These are phyloP conservation scores for Drosophila macrospina DNA, from an alignment of 2,888 invertebrate species.

Conservation along the genomic window DNA sequence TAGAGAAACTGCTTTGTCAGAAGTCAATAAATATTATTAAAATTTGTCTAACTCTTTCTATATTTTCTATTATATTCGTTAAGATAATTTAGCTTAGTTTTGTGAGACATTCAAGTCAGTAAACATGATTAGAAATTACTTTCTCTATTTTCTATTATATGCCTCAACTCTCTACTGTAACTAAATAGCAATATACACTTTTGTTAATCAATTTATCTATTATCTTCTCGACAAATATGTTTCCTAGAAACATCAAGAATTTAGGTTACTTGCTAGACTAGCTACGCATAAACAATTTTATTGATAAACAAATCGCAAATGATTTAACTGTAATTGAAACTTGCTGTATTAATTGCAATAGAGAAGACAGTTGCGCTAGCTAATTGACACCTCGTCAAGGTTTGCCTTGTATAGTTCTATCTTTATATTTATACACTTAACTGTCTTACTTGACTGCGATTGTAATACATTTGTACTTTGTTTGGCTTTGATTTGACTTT, in stretches of 20 bases:
- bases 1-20: no score
- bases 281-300: not conserved
- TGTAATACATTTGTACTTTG: not conserved
- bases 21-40: no score
- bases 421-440: not conserved
- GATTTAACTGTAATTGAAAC: not conserved
- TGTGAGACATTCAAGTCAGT: no score
- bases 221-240: not conserved
- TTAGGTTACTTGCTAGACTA: not conserved
- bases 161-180: not conserved
- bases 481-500: conserved; percentile 17
- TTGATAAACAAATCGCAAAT: not conserved
- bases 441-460: not conserved
- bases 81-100: no score
- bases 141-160: no score
- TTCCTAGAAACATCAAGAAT: not conserved
- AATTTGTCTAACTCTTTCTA: no score
- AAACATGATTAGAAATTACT: no score
- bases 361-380: not conserved
- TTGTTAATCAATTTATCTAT: not conserved
- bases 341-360: no score
- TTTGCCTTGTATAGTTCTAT: not conserved
- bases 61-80: no score
- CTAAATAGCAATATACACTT: not conserved
- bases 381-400: not conserved